Conservation (phyloP, 2,888 invertebrate species). For the Malthinus flaveolus region DNA sequence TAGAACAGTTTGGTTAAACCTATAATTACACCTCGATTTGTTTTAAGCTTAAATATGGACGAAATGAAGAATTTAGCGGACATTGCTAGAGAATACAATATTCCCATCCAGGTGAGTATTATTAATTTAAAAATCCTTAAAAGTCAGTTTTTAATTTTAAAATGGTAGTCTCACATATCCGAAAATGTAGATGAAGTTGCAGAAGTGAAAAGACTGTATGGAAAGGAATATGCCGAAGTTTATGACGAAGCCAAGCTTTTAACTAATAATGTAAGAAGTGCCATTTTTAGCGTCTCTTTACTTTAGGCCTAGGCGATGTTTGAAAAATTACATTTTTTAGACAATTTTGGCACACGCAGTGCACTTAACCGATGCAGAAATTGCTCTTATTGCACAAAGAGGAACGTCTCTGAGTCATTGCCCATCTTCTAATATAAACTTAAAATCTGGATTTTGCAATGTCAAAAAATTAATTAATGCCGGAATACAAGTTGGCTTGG, state of each 20-base stretch:
- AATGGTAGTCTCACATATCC: conserved; percentile 79
- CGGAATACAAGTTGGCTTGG: conserved; percentile 78
- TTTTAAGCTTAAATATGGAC: conserved; percentile 74
- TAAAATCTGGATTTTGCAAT: conserved; percentile 82
- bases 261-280: conserved; percentile 66
- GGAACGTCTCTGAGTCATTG: conserved; percentile 81
- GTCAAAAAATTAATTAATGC: conserved; percentile 65
- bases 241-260: conserved; percentile 76
- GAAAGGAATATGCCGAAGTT: conserved; percentile 70
- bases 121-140: not conserved
- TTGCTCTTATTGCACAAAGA: conserved; percentile 62
- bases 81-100: conserved; percentile 67
- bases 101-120: conserved; percentile 73
- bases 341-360: conserved; percentile 85
- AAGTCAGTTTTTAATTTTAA: conserved; percentile 5
- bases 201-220: conserved; percentile 63
- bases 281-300: not conserved
- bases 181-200: conserved; percentile 77
- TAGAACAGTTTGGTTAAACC: conserved; percentile 74
- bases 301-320: not conserved
- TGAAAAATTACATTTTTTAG: conserved; percentile 50
- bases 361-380: conserved; percentile 71
- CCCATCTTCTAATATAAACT: conserved; percentile 80
- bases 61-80: conserved; percentile 69
- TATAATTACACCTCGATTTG: conserved; percentile 84